Conservation (phyloP, 2,888 invertebrate species). For the Acronicta psi region DNA sequence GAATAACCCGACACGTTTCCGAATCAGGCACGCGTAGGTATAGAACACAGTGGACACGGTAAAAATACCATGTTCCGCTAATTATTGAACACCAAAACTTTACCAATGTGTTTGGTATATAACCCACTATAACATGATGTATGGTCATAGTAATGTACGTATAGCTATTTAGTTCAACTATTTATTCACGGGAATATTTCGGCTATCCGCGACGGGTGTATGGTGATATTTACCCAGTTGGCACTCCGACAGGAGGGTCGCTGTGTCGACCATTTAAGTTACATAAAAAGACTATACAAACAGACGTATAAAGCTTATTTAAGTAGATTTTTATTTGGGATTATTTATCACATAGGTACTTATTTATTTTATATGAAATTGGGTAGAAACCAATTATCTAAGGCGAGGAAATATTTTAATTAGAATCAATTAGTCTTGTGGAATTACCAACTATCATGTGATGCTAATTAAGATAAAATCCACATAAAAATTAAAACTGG, state of each 20-base stretch:
- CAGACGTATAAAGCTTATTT: too few species aligned
- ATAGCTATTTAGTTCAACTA: conserved; percentile 40
- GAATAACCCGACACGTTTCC: conserved; percentile 40
- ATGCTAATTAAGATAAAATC: too few species aligned
- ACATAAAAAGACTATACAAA: too few species aligned
- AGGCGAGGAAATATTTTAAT: too few species aligned
- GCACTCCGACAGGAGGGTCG: conserved; percentile 36
- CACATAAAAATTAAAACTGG: too few species aligned
- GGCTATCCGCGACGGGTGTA: conserved; percentile 21
- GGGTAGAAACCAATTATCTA: too few species aligned
- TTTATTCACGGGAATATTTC: conserved; percentile 37
- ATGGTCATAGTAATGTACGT: conserved; percentile 58
- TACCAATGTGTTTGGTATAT: conserved; percentile 62
- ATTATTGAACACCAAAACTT: conserved; percentile 67
- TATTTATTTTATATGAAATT: too few species aligned
- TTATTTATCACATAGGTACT: too few species aligned
- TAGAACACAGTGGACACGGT: conserved; percentile 23
- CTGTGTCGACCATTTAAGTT: conserved; percentile 31
- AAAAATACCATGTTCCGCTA: conserved; percentile 59
- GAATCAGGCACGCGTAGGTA: conserved; percentile 44
- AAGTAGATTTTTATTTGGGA: too few species aligned
- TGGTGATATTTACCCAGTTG: conserved; percentile 63
- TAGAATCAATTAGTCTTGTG: too few species aligned
- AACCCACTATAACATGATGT: conserved; percentile 38
- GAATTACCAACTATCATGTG: too few species aligned